Conservation (phyloP, 2,113 vertebrate species). For the Raja brachyura region DNA sequence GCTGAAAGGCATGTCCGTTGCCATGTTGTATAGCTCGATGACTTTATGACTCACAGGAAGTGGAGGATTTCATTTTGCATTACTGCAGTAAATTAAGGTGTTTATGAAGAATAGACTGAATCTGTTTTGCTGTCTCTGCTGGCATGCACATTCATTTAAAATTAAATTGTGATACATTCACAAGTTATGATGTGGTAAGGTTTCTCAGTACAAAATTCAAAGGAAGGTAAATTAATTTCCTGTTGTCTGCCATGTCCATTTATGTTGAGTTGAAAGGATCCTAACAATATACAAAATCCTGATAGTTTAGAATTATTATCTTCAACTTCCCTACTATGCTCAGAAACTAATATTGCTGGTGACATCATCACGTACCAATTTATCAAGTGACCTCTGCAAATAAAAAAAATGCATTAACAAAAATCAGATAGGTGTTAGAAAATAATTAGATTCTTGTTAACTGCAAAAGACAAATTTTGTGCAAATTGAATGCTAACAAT, state of each 20-base stretch:
- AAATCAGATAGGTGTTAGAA: not conserved
- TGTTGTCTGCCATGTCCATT: not conserved
- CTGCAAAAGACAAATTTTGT: not conserved
- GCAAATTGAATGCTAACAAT: not conserved
- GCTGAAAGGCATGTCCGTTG: too few relatives aligned
- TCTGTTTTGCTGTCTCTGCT: not conserved
- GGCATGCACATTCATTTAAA: not conserved
- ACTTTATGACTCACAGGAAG: not conserved
- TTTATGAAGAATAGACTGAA: not conserved
- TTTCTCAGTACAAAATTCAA: not conserved
- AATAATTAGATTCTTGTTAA: not conserved
- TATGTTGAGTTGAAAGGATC: not conserved
- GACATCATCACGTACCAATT: not conserved
- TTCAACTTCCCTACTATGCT: not conserved
- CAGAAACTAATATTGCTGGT: not conserved
- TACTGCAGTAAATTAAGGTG: not conserved
- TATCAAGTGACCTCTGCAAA: not conserved
- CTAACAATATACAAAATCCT: not conserved
- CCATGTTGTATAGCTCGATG: too few relatives aligned
- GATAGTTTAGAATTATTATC: not conserved
- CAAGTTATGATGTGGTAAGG: not conserved
- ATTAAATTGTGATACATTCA: not conserved
- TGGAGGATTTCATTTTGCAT: not conserved
- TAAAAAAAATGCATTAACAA: not conserved
- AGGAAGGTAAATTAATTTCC: not conserved